Conservation (phyloP, 2,888 invertebrate genomes). For the Synanthedon myopaeformis region DNA sequence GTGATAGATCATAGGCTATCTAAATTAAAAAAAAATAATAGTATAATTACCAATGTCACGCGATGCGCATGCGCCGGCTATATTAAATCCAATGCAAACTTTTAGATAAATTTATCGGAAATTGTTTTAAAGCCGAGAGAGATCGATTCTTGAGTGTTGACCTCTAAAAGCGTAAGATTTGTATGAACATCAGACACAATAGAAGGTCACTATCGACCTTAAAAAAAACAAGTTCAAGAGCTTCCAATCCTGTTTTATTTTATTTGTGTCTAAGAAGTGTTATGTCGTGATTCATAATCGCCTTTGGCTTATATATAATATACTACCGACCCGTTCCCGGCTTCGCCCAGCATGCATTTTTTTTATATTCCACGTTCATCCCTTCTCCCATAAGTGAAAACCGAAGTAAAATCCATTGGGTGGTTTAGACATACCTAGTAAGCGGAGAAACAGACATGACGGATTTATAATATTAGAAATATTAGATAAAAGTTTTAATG, state of each 20-base stretch:
- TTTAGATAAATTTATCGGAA: neutral
- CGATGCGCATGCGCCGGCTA: slow-evolving; percentile 3
- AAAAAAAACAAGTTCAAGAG: neutral
- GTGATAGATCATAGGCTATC: neutral
- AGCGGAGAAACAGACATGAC: too few relatives aligned
- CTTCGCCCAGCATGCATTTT: too few relatives aligned
- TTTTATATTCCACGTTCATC: too few relatives aligned
- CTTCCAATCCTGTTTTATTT: neutral
- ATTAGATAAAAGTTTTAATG: too few relatives aligned
- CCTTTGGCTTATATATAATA: neutral
- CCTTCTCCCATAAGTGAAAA: too few relatives aligned
- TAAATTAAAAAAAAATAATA: neutral
- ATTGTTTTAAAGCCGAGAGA: neutral
- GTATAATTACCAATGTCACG: neutral
- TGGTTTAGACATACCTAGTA: too few relatives aligned
- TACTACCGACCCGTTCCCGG: too few relatives aligned
- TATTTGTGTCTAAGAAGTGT: neutral
- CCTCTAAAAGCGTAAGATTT: neutral
- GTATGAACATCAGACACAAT: neutral
- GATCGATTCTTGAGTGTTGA: neutral
- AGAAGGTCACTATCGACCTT: neutral
- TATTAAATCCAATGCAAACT: too few relatives aligned
- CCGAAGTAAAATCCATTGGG: too few relatives aligned
- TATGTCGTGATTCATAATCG: neutral
- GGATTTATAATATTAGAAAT: too few relatives aligned